Evolutionary conservation across 2,888 invertebrate species (phyloP), one percentile per base, ranked within the genome.

Genomic region (Amphipyra berbera): DNA sequence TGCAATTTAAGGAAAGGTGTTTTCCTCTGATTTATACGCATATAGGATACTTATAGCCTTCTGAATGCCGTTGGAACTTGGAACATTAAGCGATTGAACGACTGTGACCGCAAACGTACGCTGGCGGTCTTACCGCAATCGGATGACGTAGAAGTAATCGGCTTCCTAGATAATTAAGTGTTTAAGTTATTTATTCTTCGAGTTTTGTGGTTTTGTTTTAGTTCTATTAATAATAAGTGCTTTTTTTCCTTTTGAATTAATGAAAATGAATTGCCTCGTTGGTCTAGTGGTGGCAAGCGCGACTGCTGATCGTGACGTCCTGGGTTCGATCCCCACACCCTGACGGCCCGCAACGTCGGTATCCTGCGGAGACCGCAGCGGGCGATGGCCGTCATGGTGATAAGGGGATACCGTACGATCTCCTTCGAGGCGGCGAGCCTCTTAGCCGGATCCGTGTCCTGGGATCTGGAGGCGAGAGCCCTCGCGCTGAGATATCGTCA

Each of bases 141-240:
- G 8, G 54, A 41, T 61, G 56, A 61, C 49, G 70, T 50, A 10
- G 40, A 15, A 62, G 35, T 58, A 14, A 41, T 52, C 42, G n/a
- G 14, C 33, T 65, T 61, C 44, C 38, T 42, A 35, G 41, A 58
- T 33, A 61, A 71, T 71, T 58, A 61, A 72, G 67, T 27, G 41
- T 37, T 71, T 71, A 61, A n/a, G 38, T 52, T 71, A 71, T 70
- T 54, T 71, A 71, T 70, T 55, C 52, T 42, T 47, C 2, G 15
- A 58, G 47, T 45, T 46, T 42, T 72, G 70, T 21, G 72, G 72
- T 61, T 65, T 53, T 65, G 35, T 49, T 12, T 52, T 14, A 45
- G 33, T 7, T 50, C 6, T 44, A 14, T 15, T 15, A 9, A 15
- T 44, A 40, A 13, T 8, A 12, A 5, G 21, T 46, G 58, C 15